Base-by-base conservation (phyloP, 1,140 invertebrate genomes). In the Anadara kagoshimensis region DNA sequence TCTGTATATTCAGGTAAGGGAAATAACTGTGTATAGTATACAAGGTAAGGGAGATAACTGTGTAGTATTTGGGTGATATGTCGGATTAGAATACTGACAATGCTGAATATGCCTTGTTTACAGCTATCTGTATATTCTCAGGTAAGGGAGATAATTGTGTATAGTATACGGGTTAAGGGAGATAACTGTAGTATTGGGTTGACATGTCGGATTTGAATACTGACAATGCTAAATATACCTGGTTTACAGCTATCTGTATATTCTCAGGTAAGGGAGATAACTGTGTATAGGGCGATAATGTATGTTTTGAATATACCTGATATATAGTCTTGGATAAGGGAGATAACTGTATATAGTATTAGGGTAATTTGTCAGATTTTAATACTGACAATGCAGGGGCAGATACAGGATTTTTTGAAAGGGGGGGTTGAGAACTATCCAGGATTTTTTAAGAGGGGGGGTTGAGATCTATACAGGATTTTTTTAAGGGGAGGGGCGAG, bases 181-280 rank as follows among this genome's bases (percentile, higher is more conserved):
- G n/a, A n/a, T n/a, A n/a, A n/a, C n/a, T n/a, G n/a, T n/a, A n/a
- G n/a, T 36, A 36, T 36, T 22, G 0, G 29, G 7, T 3, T 36
- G 94, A 85, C 51, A 90, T 93, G 89, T 90, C 85, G 45, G 62
- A 87, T 14, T 86, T 92, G 76, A 88, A 90, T 62, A 95, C 98
- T 73, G 97, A 99, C 88, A 98, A 98, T 90, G 96, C 98, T 20
- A 97, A 99, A 87, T 99, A 98, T 86, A 96, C 97, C 43, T 92
- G 99, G 76, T 92, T 99, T 76, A 98, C 97, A 57, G 97, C 97
- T 85, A 96, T 99, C 84, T 96, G 97, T 80, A 97, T 99, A 85
- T 99, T 99, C 91, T 98, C 97, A 90, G 96, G 96, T 97, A 90
- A 90, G 87, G 16, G 20, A 20, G 20, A 11, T 54, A 22, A 54